Percentiles rank a stretch among this genome's conserved stretches.
Conservation (phyloP, 2,113 vertebrate species). For the Marmota flaviventris region DNA sequence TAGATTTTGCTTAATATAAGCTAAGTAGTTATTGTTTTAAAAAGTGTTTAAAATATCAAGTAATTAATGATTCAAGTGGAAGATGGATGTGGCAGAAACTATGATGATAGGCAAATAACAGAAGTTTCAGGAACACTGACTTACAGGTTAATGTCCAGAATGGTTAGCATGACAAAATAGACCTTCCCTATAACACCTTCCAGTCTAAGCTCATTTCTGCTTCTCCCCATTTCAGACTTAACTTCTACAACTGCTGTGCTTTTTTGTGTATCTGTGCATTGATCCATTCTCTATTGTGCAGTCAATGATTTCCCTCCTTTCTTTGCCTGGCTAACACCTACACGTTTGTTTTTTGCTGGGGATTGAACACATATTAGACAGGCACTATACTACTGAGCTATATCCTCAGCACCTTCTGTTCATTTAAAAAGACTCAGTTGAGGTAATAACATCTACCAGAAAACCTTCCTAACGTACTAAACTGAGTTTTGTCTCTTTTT, state of each 20-base stretch:
- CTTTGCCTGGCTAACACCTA: background rate
- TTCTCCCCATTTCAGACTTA: background rate
- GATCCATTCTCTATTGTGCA: background rate
- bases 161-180: background rate
- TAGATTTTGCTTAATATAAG: background rate
- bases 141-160: background rate
- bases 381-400: background rate
- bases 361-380: background rate
- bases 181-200: background rate
- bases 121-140: background rate
- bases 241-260: background rate
- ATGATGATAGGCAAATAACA: background rate
- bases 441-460: background rate
- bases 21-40: background rate
- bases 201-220: background rate
- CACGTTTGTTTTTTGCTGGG: background rate
- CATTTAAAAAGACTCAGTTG: background rate
- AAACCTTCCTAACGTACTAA: background rate
- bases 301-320: background rate
- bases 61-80: background rate
- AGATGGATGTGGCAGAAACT: background rate
- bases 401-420: background rate
- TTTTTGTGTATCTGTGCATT: background rate
- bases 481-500: background rate
- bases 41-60: constrained; percentile 37